Evolutionary conservation across 2,797 vertebrate species (phyloP), one percentile per base, ranked within the genome.

Genomic region (Salarias fasciatus): DNA sequence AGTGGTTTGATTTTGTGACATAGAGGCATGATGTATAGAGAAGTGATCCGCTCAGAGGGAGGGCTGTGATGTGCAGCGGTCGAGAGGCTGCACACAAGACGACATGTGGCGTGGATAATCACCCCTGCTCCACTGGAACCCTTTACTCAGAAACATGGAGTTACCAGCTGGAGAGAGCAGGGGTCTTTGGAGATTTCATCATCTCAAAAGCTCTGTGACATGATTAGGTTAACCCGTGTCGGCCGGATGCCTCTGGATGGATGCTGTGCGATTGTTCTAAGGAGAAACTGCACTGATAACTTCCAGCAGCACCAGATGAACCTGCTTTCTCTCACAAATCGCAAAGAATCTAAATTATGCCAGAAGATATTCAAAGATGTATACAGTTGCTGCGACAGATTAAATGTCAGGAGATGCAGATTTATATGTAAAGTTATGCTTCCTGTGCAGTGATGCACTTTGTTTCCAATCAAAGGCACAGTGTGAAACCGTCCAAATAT

Each of bases 51-150:
- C 11, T 60, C 53, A n/a, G n/a, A n/a, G n/a, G 15, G 54, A 41
- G 60, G 62, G 65, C 36, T 14, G 47, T n/a, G n/a, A n/a, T 71
- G 14, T 28, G 46, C 72, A 46, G 63, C 70, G 48, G 87, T 73
- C 72, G 52, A 77, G 62, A 70, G 73, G 44, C 63, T 55, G 73
- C 45, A 37, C 61, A 69, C 48, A 84, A 76, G 80, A 84, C 47
- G 35, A 68, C 87, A 88, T 77, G 82, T 88, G 83, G 83, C 40
- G 54, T 72, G 68, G 79, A 84, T 89, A 87, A 90, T 90, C 86
- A 52, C 63, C 68, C n/a, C 60, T 2, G 61, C 54, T 77, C 72
- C 64, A 66, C 62, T 77, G 72, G 70, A 83, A 71, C 77, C 69
- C 69, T 76, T 66, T 72, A 69, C 79, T 63, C 63, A 82, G 79